phyloP scores from a whole-genome alignment of 2,113 vertebrate genomes.

The Trogon surrucura region DNA sequence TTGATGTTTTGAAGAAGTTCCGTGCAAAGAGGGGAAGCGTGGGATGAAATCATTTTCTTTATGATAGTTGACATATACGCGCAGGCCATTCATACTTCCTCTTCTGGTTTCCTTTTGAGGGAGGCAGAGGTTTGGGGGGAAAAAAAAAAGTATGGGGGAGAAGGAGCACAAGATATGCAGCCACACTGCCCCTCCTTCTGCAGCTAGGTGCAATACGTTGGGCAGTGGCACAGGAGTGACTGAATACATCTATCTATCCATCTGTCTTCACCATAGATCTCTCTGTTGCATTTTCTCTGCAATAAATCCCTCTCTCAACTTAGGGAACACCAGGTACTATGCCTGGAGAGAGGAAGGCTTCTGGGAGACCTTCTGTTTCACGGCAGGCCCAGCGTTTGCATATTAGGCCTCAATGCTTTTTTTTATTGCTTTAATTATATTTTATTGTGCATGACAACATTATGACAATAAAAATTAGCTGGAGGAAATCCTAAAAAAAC shows the following conservation, averaged over 20 bases:
- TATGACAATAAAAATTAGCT: background rate
- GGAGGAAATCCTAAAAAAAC: background rate
- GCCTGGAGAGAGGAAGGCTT: background rate
- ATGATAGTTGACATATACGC: background rate
- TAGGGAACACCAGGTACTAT: background rate
- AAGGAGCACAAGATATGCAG: background rate
- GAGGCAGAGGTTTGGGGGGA: background rate
- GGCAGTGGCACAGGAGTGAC: background rate
- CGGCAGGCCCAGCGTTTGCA: background rate
- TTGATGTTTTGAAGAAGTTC: background rate
- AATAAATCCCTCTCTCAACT: slow-evolving; percentile 1
- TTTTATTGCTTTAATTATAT: slow-evolving; percentile 37
- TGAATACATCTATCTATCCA: background rate
- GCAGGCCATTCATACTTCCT: background rate
- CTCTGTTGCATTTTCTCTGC: background rate
- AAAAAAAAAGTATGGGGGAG: too few species aligned
- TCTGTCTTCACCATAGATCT: too few species aligned
- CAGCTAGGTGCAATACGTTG: background rate
- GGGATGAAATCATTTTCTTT: slow-evolving; percentile 10
- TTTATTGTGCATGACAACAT: slow-evolving; percentile 17
- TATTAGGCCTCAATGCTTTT: background rate
- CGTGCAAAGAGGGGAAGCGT: slow-evolving; percentile 29
- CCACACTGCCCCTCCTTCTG: background rate
- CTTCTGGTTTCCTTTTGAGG: slow-evolving; percentile 43
- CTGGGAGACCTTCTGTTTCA: background rate